A percentile compares a stretch with the other conserved stretches of the same genome.
phyloP scores from a whole-genome alignment of 2,113 vertebrate species.

The Paramisgurnus dabryanus region DNA sequence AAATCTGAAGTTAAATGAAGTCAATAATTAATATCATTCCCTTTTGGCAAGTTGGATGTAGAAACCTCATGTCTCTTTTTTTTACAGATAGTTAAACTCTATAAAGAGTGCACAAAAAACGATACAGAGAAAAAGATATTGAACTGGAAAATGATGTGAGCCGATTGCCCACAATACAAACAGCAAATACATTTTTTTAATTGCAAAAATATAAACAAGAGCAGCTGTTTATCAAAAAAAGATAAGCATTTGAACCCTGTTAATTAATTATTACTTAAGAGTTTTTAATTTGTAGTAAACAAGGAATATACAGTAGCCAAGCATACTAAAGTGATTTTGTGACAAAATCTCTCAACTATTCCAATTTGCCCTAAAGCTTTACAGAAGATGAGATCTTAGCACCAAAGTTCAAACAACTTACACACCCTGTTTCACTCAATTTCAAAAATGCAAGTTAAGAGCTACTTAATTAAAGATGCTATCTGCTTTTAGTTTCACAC shows the following conservation, averaged over 20 bases:
- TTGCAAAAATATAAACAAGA: not conserved
- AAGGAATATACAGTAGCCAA: not conserved
- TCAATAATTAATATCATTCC: no score
- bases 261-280: not conserved
- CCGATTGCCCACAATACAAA: no score
- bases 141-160: no score
- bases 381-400: slow-evolving; percentile 36
- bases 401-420: slow-evolving; percentile 46
- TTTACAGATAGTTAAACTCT: no score
- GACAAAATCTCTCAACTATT: slow-evolving; percentile 8
- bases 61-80: no score
- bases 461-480: slow-evolving; percentile 54
- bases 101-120: no score
- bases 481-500: slow-evolving; percentile 38
- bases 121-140: not conserved
- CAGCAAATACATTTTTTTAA: no score
- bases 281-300: not conserved
- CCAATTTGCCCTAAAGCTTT: slow-evolving; percentile 9
- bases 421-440: slow-evolving; percentile 35
- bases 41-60: no score
- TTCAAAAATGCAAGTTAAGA: slow-evolving; percentile 47
- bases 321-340: slow-evolving; percentile 12
- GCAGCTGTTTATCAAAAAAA: not conserved
- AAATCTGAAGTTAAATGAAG: no score
- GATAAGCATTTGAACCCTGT: not conserved